Percentiles rank a stretch among this genome's conserved stretches.
phyloP scores from a whole-genome alignment of 2,888 invertebrate species.

The Metopia argyrocephala region DNA sequence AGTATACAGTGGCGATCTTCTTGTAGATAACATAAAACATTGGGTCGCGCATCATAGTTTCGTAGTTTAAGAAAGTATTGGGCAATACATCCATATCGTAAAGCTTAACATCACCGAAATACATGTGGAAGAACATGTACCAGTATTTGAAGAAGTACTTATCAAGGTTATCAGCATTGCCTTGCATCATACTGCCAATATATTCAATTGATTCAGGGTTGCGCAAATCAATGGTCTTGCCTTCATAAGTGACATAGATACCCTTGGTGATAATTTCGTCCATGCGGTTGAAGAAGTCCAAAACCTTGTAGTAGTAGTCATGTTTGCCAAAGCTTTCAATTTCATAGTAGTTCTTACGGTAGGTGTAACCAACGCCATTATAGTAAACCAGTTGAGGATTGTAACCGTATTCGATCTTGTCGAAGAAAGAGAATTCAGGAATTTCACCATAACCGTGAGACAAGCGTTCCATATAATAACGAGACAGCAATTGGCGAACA shows the following conservation, averaged over 20 bases:
- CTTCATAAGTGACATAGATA: conserved; percentile 71
- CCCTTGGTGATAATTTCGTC: conserved; percentile 79
- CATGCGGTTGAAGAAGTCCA: conserved; percentile 76
- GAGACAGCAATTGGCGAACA: conserved; percentile 84
- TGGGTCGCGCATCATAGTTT: conserved; percentile 85
- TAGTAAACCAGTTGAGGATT: conserved; percentile 81
- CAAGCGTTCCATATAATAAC: conserved; percentile 87
- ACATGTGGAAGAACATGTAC: conserved; percentile 63
- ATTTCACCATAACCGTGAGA: conserved; percentile 84
- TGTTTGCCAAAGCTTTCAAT: conserved; percentile 77
- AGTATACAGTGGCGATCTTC: conserved; percentile 81
- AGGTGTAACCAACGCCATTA: conserved; percentile 83
- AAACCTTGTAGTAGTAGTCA: conserved; percentile 64
- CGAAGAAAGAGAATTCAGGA: conserved; percentile 80
- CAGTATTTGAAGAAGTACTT: conserved; percentile 67
- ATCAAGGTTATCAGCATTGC: conserved; percentile 76
- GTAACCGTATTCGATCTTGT: conserved; percentile 81
- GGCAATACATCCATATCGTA: conserved; percentile 75
- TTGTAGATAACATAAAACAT: conserved; percentile 84
- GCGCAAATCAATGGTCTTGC: conserved; percentile 68
- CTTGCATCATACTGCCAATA: conserved; percentile 80
- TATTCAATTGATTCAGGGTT: conserved; percentile 79
- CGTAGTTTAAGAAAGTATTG: conserved; percentile 82
- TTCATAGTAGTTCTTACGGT: conserved; percentile 80
- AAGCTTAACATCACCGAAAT: conserved; percentile 65